Conservation (phyloP, 2,113 vertebrate species). For the Oriolus oriolus region DNA sequence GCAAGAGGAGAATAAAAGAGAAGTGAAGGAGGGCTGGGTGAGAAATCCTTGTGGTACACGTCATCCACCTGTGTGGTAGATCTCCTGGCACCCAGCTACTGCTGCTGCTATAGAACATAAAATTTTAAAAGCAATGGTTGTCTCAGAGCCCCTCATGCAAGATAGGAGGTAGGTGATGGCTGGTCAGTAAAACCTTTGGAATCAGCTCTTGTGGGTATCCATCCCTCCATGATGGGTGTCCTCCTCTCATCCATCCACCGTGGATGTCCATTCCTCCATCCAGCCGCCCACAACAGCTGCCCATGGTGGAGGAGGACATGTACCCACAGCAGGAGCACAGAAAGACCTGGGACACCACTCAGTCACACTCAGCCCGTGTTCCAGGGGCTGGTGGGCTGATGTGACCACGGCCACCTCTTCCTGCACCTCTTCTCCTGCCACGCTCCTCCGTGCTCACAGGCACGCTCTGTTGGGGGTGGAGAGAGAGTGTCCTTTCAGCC, state of each 20-base stretch:
- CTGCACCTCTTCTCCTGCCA: neutral
- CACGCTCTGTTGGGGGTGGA: neutral
- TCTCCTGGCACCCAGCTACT: neutral
- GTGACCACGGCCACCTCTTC: rapidly evolving
- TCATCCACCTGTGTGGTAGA: too few relatives aligned
- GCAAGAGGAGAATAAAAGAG: neutral
- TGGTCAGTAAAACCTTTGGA: neutral
- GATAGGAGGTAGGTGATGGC: neutral
- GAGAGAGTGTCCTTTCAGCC: slow-evolving; percentile 23
- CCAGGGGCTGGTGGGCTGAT: neutral
- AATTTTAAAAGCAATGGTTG: neutral
- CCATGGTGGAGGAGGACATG: rapidly evolving
- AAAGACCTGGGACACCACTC: rapidly evolving
- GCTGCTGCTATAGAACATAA: neutral
- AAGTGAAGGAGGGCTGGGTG: neutral
- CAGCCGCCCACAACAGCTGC: neutral
- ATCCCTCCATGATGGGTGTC: rapidly evolving
- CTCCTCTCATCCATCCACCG: neutral
- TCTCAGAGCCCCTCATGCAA: neutral
- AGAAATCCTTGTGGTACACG: neutral
- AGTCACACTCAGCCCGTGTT: rapidly evolving
- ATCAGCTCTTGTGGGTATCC: neutral
- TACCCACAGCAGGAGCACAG: neutral
- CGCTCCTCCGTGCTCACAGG: neutral
- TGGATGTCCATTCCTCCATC: neutral